These are phyloP conservation scores for Aptenodytes forsteri DNA, from an alignment of 2,113 vertebrate genomes.

Conservation along the genomic window DNA sequence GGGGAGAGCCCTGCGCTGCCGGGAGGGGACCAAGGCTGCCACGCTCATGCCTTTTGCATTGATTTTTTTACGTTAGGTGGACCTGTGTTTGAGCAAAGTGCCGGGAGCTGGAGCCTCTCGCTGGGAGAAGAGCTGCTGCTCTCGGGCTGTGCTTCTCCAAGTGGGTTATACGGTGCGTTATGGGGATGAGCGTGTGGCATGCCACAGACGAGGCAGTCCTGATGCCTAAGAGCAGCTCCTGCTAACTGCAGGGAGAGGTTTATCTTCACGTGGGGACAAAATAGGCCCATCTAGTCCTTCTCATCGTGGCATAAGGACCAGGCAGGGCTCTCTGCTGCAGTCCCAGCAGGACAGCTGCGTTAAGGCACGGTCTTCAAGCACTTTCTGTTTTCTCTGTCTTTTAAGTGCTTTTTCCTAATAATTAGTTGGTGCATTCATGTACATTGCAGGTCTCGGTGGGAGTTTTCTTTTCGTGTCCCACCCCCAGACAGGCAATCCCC, in stretches of 20 bases:
- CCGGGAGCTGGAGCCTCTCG: background rate
- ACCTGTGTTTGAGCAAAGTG: background rate
- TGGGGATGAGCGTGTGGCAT: accelerated
- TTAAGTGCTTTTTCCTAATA: background rate
- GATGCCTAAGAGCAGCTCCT: accelerated
- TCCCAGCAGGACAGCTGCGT: background rate
- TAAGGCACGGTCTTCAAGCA: background rate
- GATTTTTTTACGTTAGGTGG: background rate
- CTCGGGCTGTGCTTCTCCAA: accelerated
- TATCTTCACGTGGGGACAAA: background rate
- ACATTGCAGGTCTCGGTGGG: background rate
- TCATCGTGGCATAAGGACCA: accelerated
- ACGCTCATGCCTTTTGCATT: accelerated
- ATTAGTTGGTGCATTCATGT: background rate
- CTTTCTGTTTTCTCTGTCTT: background rate
- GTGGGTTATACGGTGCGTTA: accelerated
- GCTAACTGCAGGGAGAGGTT: background rate
- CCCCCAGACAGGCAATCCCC: background rate
- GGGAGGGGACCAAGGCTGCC: background rate
- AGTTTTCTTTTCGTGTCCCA: background rate
- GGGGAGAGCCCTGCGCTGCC: background rate
- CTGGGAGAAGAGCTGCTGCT: background rate
- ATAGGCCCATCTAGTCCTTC: background rate
- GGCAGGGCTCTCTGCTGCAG: background rate
- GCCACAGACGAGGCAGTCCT: accelerated